Conservation (phyloP, 2,113 vertebrate species). For the Muscicapa adusta region DNA sequence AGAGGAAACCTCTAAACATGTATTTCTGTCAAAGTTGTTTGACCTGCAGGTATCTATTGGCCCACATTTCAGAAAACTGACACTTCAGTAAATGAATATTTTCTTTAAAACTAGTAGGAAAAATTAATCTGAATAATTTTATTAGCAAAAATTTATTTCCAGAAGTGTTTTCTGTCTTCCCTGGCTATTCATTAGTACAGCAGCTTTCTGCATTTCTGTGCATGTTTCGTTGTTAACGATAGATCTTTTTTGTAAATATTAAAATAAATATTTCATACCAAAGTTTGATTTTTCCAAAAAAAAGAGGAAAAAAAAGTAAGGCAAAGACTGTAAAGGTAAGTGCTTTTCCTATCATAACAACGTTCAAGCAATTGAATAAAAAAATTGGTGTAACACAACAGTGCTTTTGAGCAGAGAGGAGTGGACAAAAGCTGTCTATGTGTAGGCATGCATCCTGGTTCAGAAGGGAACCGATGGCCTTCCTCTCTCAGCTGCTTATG, state of each 20-base stretch:
- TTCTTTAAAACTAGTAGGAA: neutral
- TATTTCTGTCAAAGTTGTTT: constrained; percentile 3
- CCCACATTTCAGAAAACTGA: constrained; percentile 13
- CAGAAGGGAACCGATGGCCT: neutral
- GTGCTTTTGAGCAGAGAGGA: neutral
- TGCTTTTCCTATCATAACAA: neutral
- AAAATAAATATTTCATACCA: neutral
- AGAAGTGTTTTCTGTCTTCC: neutral
- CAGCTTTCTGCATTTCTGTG: neutral
- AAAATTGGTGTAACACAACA: neutral
- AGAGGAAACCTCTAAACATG: neutral
- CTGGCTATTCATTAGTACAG: neutral
- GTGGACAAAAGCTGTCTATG: neutral
- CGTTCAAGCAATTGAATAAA: neutral
- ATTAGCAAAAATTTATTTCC: constrained; percentile 17
- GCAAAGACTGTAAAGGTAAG: neutral
- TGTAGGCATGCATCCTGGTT: neutral
- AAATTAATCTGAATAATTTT: neutral
- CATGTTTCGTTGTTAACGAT: neutral
- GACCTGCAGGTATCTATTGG: neutral
- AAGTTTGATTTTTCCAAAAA: neutral
- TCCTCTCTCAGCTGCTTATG: neutral
- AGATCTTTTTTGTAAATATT: neutral
- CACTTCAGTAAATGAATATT: neutral
- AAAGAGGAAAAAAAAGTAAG: neutral